Evolutionary conservation across 2,888 invertebrate species (phyloP).

Genomic region (Hyposoter dolosus): DNA sequence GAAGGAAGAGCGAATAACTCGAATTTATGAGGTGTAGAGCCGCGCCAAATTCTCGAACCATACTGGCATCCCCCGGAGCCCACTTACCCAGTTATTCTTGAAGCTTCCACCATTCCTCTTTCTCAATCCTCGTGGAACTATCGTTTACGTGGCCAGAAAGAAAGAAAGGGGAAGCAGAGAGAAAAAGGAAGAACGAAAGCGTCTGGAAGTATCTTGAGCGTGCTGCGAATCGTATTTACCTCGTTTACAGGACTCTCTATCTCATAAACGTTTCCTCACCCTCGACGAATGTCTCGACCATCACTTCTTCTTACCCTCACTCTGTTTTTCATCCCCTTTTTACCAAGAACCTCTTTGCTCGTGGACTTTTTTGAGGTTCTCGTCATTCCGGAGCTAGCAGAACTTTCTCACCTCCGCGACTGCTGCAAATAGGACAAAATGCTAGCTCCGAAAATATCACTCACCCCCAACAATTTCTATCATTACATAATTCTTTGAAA

Average conservation of each 20-base stretch:
- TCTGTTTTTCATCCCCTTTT: conserved; percentile 18
- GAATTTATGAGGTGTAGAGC: conserved; percentile 82
- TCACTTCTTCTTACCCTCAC: conserved; percentile 65
- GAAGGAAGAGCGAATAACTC: conserved; percentile 79
- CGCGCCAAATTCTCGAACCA: conserved; percentile 81
- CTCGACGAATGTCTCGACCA: conserved; percentile 26
- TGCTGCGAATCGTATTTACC: conserved; percentile 74
- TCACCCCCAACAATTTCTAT: background rate
- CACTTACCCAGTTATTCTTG: conserved; percentile 80
- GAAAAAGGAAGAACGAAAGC: conserved; percentile 59
- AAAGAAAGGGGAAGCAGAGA: conserved; percentile 42
- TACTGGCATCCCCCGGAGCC: conserved; percentile 80
- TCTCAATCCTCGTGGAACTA: conserved; percentile 70
- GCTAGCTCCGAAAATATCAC: background rate
- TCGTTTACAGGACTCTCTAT: conserved; percentile 69
- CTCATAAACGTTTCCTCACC: conserved; percentile 63
- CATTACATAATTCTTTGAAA: background rate
- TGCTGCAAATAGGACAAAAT: background rate
- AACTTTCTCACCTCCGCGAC: background rate
- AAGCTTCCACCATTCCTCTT: conserved; percentile 64
- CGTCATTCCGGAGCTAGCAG: conserved; percentile 4
- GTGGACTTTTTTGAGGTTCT: conserved; percentile 33
- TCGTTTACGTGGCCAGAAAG: conserved; percentile 65
- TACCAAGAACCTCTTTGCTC: conserved; percentile 17
- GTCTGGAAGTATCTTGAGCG: conserved; percentile 68